Conservation (phyloP, 2,888 invertebrate species). For the Drosophila limbata region DNA sequence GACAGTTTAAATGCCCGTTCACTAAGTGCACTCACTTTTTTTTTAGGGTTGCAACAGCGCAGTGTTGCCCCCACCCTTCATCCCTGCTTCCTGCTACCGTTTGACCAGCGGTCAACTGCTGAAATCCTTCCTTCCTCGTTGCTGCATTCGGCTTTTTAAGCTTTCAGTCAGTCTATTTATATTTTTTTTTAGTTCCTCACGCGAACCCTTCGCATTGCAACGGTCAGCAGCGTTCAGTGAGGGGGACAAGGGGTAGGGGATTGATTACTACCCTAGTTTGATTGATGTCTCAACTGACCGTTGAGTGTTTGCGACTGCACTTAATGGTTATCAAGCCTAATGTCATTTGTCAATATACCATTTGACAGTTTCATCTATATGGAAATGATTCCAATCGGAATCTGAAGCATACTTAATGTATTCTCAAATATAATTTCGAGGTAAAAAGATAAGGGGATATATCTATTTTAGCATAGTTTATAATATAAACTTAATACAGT, state of each 20-base stretch:
- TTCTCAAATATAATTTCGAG: neutral
- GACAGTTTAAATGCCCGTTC: slow-evolving; percentile 70
- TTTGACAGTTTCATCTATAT: slow-evolving; percentile 32
- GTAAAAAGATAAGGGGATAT: too few species aligned
- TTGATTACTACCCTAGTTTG: slow-evolving; percentile 60
- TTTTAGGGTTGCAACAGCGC: slow-evolving; percentile 54
- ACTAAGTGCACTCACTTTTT: slow-evolving; percentile 44
- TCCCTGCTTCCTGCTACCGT: slow-evolving; percentile 10
- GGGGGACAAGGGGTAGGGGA: neutral
- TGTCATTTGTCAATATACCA: slow-evolving; percentile 69
- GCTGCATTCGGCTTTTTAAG: slow-evolving; percentile 57
- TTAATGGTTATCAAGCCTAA: slow-evolving; percentile 72
- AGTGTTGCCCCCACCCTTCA: neutral
- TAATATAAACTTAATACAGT: too few species aligned
- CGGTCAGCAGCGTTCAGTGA: slow-evolving; percentile 2
- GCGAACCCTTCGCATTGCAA: slow-evolving; percentile 26
- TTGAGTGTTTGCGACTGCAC: slow-evolving; percentile 63
- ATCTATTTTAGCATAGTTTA: too few species aligned
- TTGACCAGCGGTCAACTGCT: slow-evolving; percentile 64
- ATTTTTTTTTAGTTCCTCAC: slow-evolving; percentile 5
- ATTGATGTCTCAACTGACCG: slow-evolving; percentile 79
- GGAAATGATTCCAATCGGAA: slow-evolving; percentile 24
- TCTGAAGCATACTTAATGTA: neutral
- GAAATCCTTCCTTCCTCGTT: slow-evolving; percentile 37
- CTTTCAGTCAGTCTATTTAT: slow-evolving; percentile 38